Evolutionary conservation across 2,888 invertebrate genomes (phyloP).

Genomic region (Mesorhabditis sp.): DNA sequence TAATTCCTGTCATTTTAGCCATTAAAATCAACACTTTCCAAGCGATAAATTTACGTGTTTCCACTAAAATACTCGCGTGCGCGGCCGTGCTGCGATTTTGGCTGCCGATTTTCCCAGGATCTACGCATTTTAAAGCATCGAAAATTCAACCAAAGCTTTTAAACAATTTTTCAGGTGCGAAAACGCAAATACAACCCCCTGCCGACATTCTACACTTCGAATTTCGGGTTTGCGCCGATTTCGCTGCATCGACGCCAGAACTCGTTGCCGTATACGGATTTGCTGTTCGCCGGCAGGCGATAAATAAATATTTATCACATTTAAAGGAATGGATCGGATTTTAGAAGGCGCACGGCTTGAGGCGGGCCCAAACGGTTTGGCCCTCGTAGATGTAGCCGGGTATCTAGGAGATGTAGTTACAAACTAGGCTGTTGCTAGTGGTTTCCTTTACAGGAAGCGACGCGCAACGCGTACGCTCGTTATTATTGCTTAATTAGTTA

Average conservation of each 20-base stretch:
- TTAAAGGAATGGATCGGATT: not conserved
- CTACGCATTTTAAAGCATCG: too few species aligned
- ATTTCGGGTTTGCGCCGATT: not conserved
- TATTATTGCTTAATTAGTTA: too few species aligned
- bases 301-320: not conserved
- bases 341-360: conserved; percentile 26
- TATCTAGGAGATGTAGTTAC: not conserved
- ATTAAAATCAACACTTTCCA: too few species aligned
- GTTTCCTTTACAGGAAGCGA: too few species aligned
- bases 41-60: too few species aligned
- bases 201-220: not conserved
- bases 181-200: conserved; percentile 5
- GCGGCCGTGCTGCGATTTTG: too few species aligned
- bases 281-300: not conserved
- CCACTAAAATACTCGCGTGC: too few species aligned
- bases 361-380: conserved; percentile 37
- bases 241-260: not conserved
- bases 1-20: too few species aligned
- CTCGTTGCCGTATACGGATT: not conserved
- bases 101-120: too few species aligned
- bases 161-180: not conserved
- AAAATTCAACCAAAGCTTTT: too few species aligned
- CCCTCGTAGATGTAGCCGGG: conserved; percentile 35
- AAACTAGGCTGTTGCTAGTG: too few species aligned
- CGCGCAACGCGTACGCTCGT: too few species aligned